Evolutionary conservation across 2,888 invertebrate species (phyloP).

Genomic region (Dastarcus helophoroides): DNA sequence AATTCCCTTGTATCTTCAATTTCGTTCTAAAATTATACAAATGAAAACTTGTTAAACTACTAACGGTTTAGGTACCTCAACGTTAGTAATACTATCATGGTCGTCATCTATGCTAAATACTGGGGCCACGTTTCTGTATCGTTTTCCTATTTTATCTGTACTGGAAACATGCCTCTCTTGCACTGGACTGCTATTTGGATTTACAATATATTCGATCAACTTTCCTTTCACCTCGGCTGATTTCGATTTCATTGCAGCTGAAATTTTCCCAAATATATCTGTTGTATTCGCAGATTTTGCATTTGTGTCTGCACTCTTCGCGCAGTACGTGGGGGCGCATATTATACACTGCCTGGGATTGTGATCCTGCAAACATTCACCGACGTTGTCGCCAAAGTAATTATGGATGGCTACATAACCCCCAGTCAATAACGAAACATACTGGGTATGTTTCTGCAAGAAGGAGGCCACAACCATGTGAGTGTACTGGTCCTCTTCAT

Average conservation of each 20-base stretch:
- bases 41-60: slow-evolving; percentile 1
- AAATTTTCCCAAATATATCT: slow-evolving; percentile 73
- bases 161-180: slow-evolving; percentile 76
- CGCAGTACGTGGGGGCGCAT: slow-evolving; percentile 45
- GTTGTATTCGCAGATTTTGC: slow-evolving; percentile 35
- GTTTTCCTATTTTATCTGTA: slow-evolving; percentile 71
- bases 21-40: no score
- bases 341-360: slow-evolving; percentile 65
- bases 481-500: slow-evolving; percentile 90
- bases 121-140: slow-evolving; percentile 80
- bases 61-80: slow-evolving; percentile 35
- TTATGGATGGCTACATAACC: slow-evolving; percentile 81
- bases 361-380: slow-evolving; percentile 76
- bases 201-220: slow-evolving; percentile 86
- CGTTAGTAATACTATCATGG: slow-evolving; percentile 44
- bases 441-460: slow-evolving; percentile 84
- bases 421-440: slow-evolving; percentile 83
- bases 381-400: slow-evolving; percentile 70
- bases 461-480: slow-evolving; percentile 98
- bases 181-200: slow-evolving; percentile 53
- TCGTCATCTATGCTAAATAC: slow-evolving; percentile 94
- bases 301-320: slow-evolving; percentile 17
- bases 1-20: slow-evolving; percentile 67
- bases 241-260: slow-evolving; percentile 80
- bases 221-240: slow-evolving; percentile 87